phyloP scores from a whole-genome alignment of 2,888 invertebrate genomes.

The Buathra laborator region DNA sequence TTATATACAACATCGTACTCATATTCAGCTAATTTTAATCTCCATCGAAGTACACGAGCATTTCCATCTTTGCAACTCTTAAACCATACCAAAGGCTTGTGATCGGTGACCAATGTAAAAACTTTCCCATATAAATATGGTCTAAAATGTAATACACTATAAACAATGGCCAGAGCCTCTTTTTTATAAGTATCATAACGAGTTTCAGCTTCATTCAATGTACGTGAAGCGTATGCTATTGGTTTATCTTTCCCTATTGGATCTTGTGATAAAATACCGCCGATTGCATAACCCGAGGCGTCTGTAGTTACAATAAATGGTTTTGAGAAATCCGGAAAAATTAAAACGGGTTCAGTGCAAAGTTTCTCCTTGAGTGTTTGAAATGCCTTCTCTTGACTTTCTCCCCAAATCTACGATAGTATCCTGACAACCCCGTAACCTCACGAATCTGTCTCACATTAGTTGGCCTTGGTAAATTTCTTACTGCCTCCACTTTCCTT shows the following conservation, averaged over 20 bases:
- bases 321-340: no score
- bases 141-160: no score
- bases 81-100: slow-evolving; percentile 69
- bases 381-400: no score
- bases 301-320: no score
- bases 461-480: neutral
- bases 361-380: no score
- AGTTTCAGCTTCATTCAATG: neutral
- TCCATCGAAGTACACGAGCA: slow-evolving; percentile 75
- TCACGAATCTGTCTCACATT: neutral
- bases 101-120: slow-evolving; percentile 76
- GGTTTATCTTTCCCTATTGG: neutral
- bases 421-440: no score
- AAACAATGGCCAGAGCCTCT: slow-evolving; percentile 64
- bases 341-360: no score
- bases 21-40: slow-evolving; percentile 75
- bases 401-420: no score
- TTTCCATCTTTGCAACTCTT: neutral
- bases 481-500: neutral
- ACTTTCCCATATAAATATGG: no score
- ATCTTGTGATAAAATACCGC: neutral
- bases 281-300: no score
- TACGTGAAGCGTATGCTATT: neutral
- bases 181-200: neutral
- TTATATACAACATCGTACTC: slow-evolving; percentile 69